Evolutionary conservation across 37 sponge, comb jelly and placozoan species (phyloP).

Genomic region (Aplysina aerophoba): DNA sequence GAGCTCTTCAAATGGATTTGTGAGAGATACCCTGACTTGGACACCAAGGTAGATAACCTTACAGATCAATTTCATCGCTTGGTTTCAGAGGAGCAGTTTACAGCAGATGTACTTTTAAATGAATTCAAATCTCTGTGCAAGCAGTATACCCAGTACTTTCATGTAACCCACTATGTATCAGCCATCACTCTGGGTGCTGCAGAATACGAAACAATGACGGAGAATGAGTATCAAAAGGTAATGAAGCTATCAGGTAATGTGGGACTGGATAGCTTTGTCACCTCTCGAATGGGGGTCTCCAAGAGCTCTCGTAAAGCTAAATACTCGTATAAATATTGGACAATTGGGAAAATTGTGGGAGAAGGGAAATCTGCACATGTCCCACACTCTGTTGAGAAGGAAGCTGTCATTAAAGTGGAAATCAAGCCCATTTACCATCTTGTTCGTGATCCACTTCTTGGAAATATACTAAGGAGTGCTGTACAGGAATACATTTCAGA

Average conservation of each 20-base stretch:
- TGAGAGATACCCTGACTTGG: neutral
- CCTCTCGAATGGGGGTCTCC: neutral
- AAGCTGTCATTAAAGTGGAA: slow-evolving; percentile 61
- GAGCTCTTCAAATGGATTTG: too few relatives aligned
- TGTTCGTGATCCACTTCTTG: slow-evolving; percentile 15
- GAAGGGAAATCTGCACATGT: slow-evolving; percentile 11
- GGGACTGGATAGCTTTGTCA: slow-evolving; percentile 23
- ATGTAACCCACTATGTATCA: slow-evolving; percentile 71
- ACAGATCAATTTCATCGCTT: too few relatives aligned
- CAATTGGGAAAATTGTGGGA: slow-evolving; percentile 43
- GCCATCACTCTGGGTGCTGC: slow-evolving; percentile 61
- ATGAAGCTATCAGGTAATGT: neutral
- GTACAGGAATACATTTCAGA: slow-evolving; percentile 33
- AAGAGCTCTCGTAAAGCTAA: slow-evolving; percentile 26
- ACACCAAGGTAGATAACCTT: too few relatives aligned
- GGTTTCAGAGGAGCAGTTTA: too few relatives aligned
- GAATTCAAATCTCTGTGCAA: slow-evolving; percentile 16
- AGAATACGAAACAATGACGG: slow-evolving; percentile 47
- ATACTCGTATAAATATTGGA: neutral
- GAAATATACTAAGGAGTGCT: slow-evolving; percentile 21
- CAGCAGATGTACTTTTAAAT: too few relatives aligned
- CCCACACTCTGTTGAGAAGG: slow-evolving; percentile 44
- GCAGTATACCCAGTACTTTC: slow-evolving; percentile 42
- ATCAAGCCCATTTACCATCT: slow-evolving; percentile 52
- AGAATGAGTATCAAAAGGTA: slow-evolving; percentile 33